Evolutionary conservation across 1,140 invertebrate species (phyloP), one percentile per base, ranked within the genome.

Genomic region (Aethina tumida): DNA sequence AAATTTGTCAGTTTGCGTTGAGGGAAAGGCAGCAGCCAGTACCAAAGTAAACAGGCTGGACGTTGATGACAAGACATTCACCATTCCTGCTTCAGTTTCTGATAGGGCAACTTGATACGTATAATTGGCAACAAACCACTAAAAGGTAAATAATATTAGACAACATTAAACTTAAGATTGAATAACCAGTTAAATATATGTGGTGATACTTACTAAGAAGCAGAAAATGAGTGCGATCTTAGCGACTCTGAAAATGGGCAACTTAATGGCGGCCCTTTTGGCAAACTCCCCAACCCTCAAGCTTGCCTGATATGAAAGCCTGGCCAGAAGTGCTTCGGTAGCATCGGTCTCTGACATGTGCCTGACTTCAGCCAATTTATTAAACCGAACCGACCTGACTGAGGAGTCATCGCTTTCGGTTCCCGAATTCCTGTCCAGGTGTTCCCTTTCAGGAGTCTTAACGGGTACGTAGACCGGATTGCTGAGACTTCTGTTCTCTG

Each of bases 71-170:
- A 93, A 60, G 27, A 90, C 73, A 84, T 31, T 90, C 77, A 51
- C 89, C 68, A 57, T 47, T 22, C 44, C 79, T 75, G 34, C 79
- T 64, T 90, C 78, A 8, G 81, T 81, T 55, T 80, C 66, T 17
- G 73, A 67, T 37, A 91, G 62, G 16, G 86, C 84, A 47, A 82
- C 66, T 65, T 91, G 85, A 63, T 84, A 86, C 20, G 75, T 75
- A 52, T 84, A 85, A 64, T 84, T 87, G 7, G 78, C 84, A 47
- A 80, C 53, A 63, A 89, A 89, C 81, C 84, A 89, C 80, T 85
- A 58, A 15, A 75, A 71, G 7, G 8, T 26, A 27, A 53, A 60
- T 19, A 13, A 39, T 13, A 33, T 15, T 26, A 9, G 15, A 10
- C 25, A 36, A 4, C 5, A 26, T 9, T 16, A 36, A 5, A 35